These are phyloP conservation scores for Eupithecia inturbata DNA, from an alignment of 2,888 invertebrate species.

Conservation along the genomic window DNA sequence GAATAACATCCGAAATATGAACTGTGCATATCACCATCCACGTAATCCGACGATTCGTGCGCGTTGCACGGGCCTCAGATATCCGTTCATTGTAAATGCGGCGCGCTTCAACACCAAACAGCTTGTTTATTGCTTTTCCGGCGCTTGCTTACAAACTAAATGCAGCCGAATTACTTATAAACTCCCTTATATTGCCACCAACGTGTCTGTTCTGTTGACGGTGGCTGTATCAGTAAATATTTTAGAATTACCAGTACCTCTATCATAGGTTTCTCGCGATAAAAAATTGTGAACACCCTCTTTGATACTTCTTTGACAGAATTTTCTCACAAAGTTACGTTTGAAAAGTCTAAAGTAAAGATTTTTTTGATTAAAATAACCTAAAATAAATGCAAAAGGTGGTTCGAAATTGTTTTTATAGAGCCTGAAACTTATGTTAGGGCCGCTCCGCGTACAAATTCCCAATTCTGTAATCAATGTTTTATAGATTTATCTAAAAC, in stretches of 20 bases:
- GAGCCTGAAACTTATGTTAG: not conserved
- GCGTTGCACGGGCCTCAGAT: conserved; percentile 36
- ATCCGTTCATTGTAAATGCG: conserved; percentile 53
- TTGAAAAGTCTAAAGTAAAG: not conserved
- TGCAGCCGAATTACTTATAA: conserved; percentile 6
- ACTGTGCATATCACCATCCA: conserved; percentile 10
- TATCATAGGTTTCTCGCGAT: not conserved
- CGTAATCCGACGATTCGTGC: conserved; percentile 44
- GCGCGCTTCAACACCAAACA: conserved; percentile 47
- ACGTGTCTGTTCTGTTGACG: not conserved
- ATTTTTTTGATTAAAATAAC: not conserved
- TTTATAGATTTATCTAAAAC: no score
- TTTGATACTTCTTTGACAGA: no score
- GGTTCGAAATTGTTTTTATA: not conserved
- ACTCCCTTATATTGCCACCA: not conserved
- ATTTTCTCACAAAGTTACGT: not conserved
- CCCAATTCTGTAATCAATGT: no score
- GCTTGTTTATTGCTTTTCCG: conserved; percentile 56
- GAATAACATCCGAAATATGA: not conserved
- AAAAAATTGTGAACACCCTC: not conserved
- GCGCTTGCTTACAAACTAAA: conserved; percentile 32
- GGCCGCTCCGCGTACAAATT: no score
- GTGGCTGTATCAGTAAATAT: not conserved
- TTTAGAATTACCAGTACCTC: not conserved
- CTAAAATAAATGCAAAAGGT: not conserved